Evolutionary conservation across 2,797 vertebrate genomes (phyloP), one percentile per base, ranked within the genome.

Genomic region (Sebastes wilsoni): DNA sequence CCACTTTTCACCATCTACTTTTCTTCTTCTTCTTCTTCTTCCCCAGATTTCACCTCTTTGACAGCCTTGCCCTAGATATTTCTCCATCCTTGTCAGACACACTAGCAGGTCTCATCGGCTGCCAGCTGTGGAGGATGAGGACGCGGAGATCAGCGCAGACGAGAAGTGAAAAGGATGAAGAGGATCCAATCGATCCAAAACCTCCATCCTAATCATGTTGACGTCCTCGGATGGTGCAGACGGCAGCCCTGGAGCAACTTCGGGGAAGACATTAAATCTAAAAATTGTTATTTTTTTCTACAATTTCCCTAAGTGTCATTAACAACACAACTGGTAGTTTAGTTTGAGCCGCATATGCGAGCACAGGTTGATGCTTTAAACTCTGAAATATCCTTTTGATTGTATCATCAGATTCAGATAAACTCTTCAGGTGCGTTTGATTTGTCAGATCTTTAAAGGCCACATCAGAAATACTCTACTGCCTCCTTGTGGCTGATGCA

Each of bases 111-210:
- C 84, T 87, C 85, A 42, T 59, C 77, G 54, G 71, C 88, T 87
- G 89, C 89, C 90, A 91, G 92, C 85, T 91, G 87, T 89, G 90
- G 90, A 92, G 90, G 90, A 88, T 54, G 87, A 90, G 69, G 85
- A 89, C 55, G 82, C 16, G 87, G 38, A 89, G 89, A 92, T 92
- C 90, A 90, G 80, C 54, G 67, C 65, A 78, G 91, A 94, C 83
- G 87, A 88, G 89, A 90, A 88, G 86, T 89, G 89, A 91, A 93
- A 91, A 89, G 90, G 90, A 90, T 89, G 90, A 93, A 88, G 87
- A 77, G 82, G 77, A 90, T 82, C 89, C 82, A 89, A 90, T 92
- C 74, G 76, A 88, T 91, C 86, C 72, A 64, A 75, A 86, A 71
- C 88, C 85, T 89, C 72, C 85, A 87, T 88, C 83, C 74, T 88